These are phyloP conservation scores for Limnothrissa miodon DNA, from an alignment of 2,113 vertebrate species.

Conservation along the genomic window DNA sequence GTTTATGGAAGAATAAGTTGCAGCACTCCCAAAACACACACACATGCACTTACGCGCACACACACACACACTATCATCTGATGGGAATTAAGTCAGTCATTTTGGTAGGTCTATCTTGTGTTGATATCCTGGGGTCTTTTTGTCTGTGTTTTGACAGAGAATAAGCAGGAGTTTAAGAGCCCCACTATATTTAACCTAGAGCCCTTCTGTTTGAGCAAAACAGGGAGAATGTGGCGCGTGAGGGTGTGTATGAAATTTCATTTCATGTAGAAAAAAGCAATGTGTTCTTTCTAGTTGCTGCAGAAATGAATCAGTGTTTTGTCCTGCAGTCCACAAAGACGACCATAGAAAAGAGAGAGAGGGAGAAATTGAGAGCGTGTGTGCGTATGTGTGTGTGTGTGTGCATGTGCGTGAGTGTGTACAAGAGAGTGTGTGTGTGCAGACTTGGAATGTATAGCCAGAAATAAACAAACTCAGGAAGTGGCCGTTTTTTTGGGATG, in stretches of 20 bases:
- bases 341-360: conserved; percentile 60
- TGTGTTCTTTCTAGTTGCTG: conserved; percentile 21
- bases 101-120: not conserved
- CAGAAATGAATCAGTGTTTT: conserved; percentile 72
- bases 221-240: not conserved
- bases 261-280: conserved; percentile 7
- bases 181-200: not conserved
- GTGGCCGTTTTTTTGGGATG: not conserved
- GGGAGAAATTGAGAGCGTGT: conserved; percentile 44
- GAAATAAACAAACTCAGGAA: conserved; percentile 18
- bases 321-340: conserved; percentile 70
- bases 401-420: conserved; percentile 24
- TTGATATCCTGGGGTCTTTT: conserved; percentile 1
- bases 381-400: conserved; percentile 7
- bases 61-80: conserved; percentile 31
- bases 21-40: not conserved
- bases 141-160: not conserved
- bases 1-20: not conserved
- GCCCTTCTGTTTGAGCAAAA: not conserved
- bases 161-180: not conserved
- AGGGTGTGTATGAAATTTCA: conserved; percentile 13
- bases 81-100: conserved; percentile 48
- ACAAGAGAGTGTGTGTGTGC: conserved; percentile 29
- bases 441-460: conserved; percentile 1
- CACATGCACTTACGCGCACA: conserved; percentile 10